Percentiles rank a stretch among this genome's conserved stretches.
Conservation (phyloP, 2,113 vertebrate genomes). For the Benitochromis conjunctus region DNA sequence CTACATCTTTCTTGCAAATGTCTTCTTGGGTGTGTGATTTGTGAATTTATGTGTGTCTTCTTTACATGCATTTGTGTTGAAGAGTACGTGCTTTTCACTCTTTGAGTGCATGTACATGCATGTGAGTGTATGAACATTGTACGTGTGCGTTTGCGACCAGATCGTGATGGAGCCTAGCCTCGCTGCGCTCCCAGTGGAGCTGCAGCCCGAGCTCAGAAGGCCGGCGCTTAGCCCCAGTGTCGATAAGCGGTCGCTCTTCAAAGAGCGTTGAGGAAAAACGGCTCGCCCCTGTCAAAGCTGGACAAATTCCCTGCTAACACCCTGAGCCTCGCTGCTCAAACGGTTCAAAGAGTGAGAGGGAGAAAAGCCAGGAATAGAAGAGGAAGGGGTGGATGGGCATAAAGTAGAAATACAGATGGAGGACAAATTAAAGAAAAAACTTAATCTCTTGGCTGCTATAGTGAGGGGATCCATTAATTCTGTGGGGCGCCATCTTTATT, state of each 20-base stretch:
- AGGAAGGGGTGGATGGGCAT: constrained; percentile 14
- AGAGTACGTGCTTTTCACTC: not conserved
- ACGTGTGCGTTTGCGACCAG: constrained; percentile 22
- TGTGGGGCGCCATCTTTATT: not conserved
- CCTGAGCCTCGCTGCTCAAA: constrained; percentile 59
- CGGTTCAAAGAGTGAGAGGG: constrained; percentile 67
- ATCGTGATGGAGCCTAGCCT: constrained; percentile 34
- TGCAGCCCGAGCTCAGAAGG: constrained; percentile 59
- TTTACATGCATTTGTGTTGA: not conserved
- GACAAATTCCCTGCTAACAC: constrained; percentile 74
- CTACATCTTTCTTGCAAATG: constrained; percentile 70
- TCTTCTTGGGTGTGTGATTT: constrained; percentile 48
- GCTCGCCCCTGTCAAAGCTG: constrained; percentile 71
- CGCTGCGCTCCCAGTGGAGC: constrained; percentile 40
- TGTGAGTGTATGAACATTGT: not conserved
- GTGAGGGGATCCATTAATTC: not conserved
- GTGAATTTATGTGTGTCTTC: constrained; percentile 13
- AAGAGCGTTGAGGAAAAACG: constrained; percentile 65
- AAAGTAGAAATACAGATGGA: not conserved
- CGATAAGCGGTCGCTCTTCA: constrained; percentile 73
- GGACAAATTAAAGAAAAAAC: not conserved
- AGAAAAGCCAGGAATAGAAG: constrained; percentile 23
- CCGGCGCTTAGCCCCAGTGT: constrained; percentile 66
- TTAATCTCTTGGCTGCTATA: not conserved
- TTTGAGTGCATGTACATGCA: not conserved